Evolutionary conservation across 2,888 invertebrate species (phyloP), one percentile per base, ranked within the genome.

Genomic region (Cryptosula pallasiana): DNA sequence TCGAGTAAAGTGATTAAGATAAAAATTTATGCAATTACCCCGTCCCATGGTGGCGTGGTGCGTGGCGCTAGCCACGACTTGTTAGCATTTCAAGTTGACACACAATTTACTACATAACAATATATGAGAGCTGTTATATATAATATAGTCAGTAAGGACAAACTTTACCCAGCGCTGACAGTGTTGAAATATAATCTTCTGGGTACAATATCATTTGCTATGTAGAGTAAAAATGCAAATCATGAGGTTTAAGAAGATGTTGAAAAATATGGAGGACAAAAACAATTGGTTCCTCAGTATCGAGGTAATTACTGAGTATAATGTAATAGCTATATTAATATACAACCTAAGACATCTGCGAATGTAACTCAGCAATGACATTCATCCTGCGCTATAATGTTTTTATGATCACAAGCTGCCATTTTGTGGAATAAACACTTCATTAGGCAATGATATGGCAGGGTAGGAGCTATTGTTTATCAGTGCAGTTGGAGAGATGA

Each of bases 1-100:
- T 63, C 63, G 32, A 63, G 63, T 63, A 63, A 63, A 63, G 63
- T 63, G 63, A 63, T 63, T 63, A 63, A 63, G 63, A 63, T 63
- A 32, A 63, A 63, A 63, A 25, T 63, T 63, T 63, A 63, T 63
- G 63, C 63, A 63, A 63, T 63, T 63, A 63, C 27, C 13, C 32
- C 27, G 63, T 63, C 63, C 63, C 63, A 63, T 45, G 45, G 20
- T 20, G 20, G 45, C 5, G 9, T 45, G 20, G 45, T 20, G 5
- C 9, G 9, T 45, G 20, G 20, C 45, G 5, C 45, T 5, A 13
- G 45, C 20, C 45, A 45, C 45, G 45, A 45, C 20, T 13, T 5
- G 45, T 20, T 5, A 20, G 9, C 45, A 20, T 20, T 20, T 63
- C 13, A 32, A 63, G 63, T 63, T 63, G 63, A 63, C 63, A 63